Evolutionary conservation across 1,140 invertebrate species (phyloP).

Genomic region (Trichomalopsis sarcophagae): DNA sequence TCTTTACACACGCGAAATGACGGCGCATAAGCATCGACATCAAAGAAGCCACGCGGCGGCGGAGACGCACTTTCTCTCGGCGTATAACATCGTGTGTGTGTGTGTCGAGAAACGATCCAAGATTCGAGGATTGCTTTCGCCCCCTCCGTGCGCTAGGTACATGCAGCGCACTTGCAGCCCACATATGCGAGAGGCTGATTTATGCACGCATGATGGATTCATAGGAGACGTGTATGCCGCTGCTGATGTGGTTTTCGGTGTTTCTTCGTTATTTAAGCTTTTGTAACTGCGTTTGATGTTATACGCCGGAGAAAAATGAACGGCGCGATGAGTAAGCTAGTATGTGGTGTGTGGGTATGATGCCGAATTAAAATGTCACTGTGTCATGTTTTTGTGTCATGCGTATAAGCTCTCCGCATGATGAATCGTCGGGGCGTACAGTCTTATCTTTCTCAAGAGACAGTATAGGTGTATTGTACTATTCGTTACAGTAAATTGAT

Average conservation of each 20-base stretch:
- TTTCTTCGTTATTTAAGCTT: too few species aligned
- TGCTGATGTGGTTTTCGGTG: too few species aligned
- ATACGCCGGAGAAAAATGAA: slow-evolving; percentile 25
- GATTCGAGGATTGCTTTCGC: not conserved
- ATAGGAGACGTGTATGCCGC: not conserved
- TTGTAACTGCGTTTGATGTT: not conserved
- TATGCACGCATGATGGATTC: not conserved
- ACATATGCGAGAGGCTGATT: not conserved
- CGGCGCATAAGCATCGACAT: slow-evolving; percentile 61
- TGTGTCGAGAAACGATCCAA: not conserved
- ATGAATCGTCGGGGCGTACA: slow-evolving; percentile 1
- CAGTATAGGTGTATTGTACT: not conserved
- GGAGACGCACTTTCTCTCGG: slow-evolving; percentile 36
- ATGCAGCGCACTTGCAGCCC: not conserved
- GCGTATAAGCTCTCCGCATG: not conserved
- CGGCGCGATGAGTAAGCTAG: slow-evolving; percentile 24
- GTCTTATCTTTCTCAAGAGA: not conserved
- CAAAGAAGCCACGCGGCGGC: slow-evolving; percentile 59
- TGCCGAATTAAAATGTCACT: slow-evolving; percentile 37
- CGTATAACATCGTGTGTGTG: not conserved
- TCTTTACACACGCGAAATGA: slow-evolving; percentile 55
- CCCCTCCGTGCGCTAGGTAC: too few species aligned
- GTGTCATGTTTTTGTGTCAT: slow-evolving; percentile 25
- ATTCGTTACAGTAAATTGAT: not conserved
- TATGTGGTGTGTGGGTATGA: not conserved